These are phyloP conservation scores for Nycticebus coucang DNA, from an alignment of 2,113 vertebrate genomes.

Conservation along the genomic window DNA sequence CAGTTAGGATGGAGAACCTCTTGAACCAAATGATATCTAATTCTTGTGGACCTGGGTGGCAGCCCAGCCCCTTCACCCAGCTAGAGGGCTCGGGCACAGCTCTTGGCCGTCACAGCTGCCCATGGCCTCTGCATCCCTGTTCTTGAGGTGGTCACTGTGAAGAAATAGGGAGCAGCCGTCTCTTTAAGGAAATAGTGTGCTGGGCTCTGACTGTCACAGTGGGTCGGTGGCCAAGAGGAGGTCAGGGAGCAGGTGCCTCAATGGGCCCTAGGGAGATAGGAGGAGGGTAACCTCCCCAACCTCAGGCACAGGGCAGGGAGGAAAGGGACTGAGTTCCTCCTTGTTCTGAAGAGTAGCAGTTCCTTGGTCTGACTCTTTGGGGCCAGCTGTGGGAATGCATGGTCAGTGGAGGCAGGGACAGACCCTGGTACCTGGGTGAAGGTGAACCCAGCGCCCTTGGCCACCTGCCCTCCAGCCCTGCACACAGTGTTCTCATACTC, in stretches of 20 bases:
- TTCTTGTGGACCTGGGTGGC: not conserved
- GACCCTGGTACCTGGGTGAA: constrained; percentile 65
- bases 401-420: not conserved
- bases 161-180: constrained; percentile 10
- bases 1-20: not conserved
- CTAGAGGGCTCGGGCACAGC: not conserved
- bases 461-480: constrained; percentile 76
- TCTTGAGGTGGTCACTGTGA: not conserved
- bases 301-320: not conserved
- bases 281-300: not conserved
- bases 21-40: not conserved
- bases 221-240: constrained; percentile 24
- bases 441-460: constrained; percentile 83
- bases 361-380: not conserved
- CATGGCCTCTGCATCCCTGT: not conserved
- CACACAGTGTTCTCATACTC: constrained; percentile 77
- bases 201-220: not conserved
- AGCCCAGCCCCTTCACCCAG: not conserved
- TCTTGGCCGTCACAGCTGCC: not conserved
- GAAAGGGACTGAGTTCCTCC: not conserved
- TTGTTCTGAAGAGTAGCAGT: constrained; percentile 10
- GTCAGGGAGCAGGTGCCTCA: constrained; percentile 11
- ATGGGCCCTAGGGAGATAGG: not conserved
- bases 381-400: not conserved
- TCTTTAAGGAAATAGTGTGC: constrained; percentile 54